Evolutionary conservation across 2,113 vertebrate species (phyloP), one percentile per base, ranked within the genome.

Genomic region (Onychorhynchus coronatus): DNA sequence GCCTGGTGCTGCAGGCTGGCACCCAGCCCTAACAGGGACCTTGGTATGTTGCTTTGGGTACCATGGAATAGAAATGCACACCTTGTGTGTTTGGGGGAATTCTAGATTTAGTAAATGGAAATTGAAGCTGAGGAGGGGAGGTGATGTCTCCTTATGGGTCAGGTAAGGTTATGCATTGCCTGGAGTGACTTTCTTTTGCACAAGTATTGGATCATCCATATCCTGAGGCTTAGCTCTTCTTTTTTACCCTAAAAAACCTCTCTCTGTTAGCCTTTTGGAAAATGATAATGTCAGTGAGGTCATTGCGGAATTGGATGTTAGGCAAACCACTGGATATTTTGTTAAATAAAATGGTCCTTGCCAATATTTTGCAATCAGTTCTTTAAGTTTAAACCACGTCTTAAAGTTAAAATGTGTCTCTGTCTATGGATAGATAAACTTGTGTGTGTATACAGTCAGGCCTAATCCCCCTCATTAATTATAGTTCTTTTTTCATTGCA

Each of bases 381-480:
- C 92, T 95, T 96, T 86, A 92, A 68, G 55, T 86, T 90, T 52
- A 83, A 80, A 88, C 87, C 71, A 44, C 94, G 81, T 80, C 67
- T 94, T 88, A 91, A 83, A 89, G 37, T 90, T 79, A 84, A 83
- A 89, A 80, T 83, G 53, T 81, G 55, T 70, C 87, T 88, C 0
- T 82, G 72, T 76, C 71, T 94, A 44, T 90, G 85, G 61, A 78
- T 37, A 92, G 92, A 96, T 89, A 93, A 91, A 94, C 44, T 91
- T 25, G 12, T 50, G 35, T 93, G 62, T 93, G 80, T 89, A n/a
- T 79, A 73, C 39, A 71, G 33, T 47, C 59, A 35, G 7, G 81
- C 66, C 94, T 70, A 62, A 95, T 75, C 68, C 66, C 35, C 35
- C 58, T 93, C 89, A 94, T 96, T 96, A 92, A 87, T 97, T 95